These are phyloP conservation scores for Dyspetes luteomarginatus DNA, from an alignment of 2,888 invertebrate genomes.

Conservation along the genomic window DNA sequence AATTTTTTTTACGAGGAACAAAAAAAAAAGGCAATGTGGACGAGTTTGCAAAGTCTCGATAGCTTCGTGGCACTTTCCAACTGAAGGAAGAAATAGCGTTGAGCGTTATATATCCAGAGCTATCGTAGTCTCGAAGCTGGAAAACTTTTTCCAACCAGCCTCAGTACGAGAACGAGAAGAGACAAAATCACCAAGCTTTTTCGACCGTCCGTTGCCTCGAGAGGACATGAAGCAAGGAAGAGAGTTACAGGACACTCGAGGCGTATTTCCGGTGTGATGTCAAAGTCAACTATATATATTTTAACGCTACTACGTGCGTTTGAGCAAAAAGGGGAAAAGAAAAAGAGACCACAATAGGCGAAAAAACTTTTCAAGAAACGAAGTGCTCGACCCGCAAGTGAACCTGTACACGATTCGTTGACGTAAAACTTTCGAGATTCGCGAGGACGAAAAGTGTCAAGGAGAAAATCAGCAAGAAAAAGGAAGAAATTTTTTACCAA, in stretches of 20 bases:
- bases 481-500: not conserved
- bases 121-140: conserved; percentile 18
- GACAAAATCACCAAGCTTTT: conserved; percentile 30
- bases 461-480: conserved; percentile 9
- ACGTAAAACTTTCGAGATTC: conserved; percentile 22
- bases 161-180: conserved; percentile 15
- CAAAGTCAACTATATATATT: conserved; percentile 25
- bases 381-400: conserved; percentile 8
- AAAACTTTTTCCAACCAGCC: conserved; percentile 44
- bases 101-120: conserved; percentile 3
- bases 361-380: conserved; percentile 22
- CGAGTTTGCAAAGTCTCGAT: conserved; percentile 46
- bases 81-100: conserved; percentile 31
- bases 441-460: conserved; percentile 6
- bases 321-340: conserved; percentile 12
- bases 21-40: conserved; percentile 31
- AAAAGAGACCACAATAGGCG: not conserved
- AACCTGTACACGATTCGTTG: conserved; percentile 15
- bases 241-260: conserved; percentile 34
- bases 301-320: conserved; percentile 2
- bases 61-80: conserved; percentile 24
- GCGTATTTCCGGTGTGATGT: conserved; percentile 38
- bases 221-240: conserved; percentile 7
- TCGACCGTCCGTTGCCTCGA: conserved; percentile 14
- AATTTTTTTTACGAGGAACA: too few species aligned